Percentiles rank a stretch among this genome's conserved stretches.
phyloP scores from a whole-genome alignment of 2,797 vertebrate genomes.

The Chrosomus eos region DNA sequence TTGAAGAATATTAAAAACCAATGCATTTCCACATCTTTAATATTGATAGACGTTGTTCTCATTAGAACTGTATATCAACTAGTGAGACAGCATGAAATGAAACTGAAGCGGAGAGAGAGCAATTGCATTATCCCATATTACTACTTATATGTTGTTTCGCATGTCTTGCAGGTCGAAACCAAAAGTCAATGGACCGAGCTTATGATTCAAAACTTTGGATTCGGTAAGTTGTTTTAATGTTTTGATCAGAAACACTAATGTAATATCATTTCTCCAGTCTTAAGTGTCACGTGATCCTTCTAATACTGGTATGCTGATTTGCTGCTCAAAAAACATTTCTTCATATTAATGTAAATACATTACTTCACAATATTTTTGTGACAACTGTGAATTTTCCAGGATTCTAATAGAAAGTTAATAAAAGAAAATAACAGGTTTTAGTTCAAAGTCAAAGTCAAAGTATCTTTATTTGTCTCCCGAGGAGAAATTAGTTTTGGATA shows the following conservation, averaged over 20 bases:
- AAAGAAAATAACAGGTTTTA: no score
- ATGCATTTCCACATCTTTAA: not conserved
- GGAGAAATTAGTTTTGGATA: no score
- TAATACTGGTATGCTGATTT: not conserved
- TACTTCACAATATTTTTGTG: not conserved
- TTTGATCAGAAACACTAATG: not conserved
- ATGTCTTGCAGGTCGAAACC: not conserved
- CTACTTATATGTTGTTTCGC: not conserved
- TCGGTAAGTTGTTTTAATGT: not conserved
- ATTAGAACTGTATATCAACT: not conserved
- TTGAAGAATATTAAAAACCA: not conserved
- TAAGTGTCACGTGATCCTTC: not conserved
- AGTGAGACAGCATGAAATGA: not conserved
- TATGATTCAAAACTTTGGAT: not conserved
- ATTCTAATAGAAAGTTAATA: not conserved
- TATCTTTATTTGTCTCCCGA: no score
- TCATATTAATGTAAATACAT: not conserved
- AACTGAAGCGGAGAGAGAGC: conserved; percentile 4
- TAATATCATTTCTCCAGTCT: not conserved
- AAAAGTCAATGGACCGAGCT: not conserved
- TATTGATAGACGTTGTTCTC: not conserved
- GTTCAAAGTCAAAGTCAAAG: no score
- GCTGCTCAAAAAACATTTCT: not conserved
- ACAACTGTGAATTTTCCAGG: not conserved
- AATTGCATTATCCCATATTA: conserved; percentile 17